Conservation (phyloP, 2,797 vertebrate species). For the Ctenosaura bakeri region DNA sequence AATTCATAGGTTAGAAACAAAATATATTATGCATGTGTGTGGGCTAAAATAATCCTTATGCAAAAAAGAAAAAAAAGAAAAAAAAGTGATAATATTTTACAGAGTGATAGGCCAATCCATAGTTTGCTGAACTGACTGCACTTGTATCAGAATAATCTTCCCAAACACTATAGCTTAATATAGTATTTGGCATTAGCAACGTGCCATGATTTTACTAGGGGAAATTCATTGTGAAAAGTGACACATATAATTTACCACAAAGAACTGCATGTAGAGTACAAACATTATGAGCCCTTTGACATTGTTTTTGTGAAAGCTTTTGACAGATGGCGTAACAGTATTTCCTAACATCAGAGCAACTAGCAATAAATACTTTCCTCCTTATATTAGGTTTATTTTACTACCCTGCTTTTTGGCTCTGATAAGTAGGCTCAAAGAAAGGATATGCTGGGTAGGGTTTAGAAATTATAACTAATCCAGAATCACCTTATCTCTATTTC, state of each 20-base stretch:
- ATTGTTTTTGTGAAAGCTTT: constrained; percentile 15
- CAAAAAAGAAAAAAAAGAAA: constrained; percentile 19
- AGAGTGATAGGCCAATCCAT: constrained; percentile 3
- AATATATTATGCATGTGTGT: background rate
- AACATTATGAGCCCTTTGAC: constrained; percentile 34
- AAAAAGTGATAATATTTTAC: constrained; percentile 28
- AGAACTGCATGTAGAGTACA: constrained; percentile 23
- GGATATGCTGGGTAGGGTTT: constrained; percentile 28
- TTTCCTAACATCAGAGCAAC: constrained; percentile 58
- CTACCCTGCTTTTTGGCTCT: constrained; percentile 59
- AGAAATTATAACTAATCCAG: constrained; percentile 54
- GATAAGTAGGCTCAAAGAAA: constrained; percentile 45
- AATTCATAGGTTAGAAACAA: background rate
- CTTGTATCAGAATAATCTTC: constrained; percentile 24
- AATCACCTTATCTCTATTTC: constrained; percentile 48
- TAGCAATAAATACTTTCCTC: constrained; percentile 67
- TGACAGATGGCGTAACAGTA: constrained; percentile 36
- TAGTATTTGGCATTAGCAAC: constrained; percentile 13
- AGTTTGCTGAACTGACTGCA: background rate
- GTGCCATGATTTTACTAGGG: constrained; percentile 27
- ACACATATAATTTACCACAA: constrained; percentile 23
- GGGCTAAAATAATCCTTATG: background rate
- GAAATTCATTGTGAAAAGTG: constrained; percentile 42
- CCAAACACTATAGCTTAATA: constrained; percentile 16
- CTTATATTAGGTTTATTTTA: constrained; percentile 57